These are phyloP conservation scores for Erebia epiphron DNA, from an alignment of 2,888 invertebrate genomes.

Conservation along the genomic window DNA sequence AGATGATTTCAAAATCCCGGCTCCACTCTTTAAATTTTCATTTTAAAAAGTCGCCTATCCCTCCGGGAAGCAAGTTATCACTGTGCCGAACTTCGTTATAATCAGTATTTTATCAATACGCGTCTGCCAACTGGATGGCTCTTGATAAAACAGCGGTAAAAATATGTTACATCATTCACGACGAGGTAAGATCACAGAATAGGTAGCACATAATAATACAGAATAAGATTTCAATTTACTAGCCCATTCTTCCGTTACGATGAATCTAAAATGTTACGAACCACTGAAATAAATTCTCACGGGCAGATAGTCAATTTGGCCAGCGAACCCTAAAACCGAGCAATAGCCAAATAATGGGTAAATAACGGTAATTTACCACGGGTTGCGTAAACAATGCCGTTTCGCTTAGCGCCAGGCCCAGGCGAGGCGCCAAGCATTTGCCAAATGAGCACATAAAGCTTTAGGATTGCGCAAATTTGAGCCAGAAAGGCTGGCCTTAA, in stretches of 20 bases:
- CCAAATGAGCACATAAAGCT: constrained; percentile 15
- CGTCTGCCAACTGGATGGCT: too few relatives aligned
- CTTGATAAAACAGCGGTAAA: too few relatives aligned
- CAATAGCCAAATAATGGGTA: constrained; percentile 11
- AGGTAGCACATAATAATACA: neutral
- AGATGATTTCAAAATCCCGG: too few relatives aligned
- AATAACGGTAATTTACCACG: constrained; percentile 13
- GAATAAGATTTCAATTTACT: neutral
- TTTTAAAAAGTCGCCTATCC: too few relatives aligned
- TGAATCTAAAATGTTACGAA: neutral
- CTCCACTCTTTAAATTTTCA: too few relatives aligned
- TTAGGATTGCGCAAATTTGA: constrained; percentile 3
- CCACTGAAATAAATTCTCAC: neutral
- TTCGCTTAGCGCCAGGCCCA: neutral
- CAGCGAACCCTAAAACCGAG: neutral
- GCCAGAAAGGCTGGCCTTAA: constrained; percentile 14
- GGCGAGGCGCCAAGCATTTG: constrained; percentile 1
- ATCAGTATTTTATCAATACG: too few relatives aligned
- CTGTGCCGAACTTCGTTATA: too few relatives aligned
- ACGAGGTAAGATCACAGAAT: too few relatives aligned
- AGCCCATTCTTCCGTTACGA: too few relatives aligned
- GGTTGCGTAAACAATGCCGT: constrained; percentile 9
- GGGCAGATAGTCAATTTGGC: constrained; percentile 1
- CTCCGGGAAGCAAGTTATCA: too few relatives aligned
- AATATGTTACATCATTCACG: too few relatives aligned